These are phyloP conservation scores for Hypsopygia costalis DNA, from an alignment of 2,888 invertebrate species.

Conservation along the genomic window DNA sequence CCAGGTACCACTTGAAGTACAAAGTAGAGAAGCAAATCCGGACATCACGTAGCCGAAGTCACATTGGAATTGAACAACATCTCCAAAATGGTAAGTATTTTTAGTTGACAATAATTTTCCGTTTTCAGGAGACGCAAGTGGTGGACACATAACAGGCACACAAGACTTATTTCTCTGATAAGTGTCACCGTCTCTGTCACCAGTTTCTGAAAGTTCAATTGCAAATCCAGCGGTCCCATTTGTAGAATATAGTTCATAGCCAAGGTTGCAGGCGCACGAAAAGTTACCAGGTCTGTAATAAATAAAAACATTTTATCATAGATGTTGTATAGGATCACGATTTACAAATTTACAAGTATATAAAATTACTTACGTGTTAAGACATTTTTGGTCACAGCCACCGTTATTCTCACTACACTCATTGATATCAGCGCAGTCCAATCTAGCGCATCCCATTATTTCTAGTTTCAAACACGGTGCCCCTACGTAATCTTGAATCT, in stretches of 20 bases:
- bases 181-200: constrained; percentile 92
- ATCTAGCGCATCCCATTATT: constrained; percentile 94
- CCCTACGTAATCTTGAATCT: constrained; percentile 91
- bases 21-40: constrained; percentile 91
- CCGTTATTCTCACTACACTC: constrained; percentile 93
- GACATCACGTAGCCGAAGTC: constrained; percentile 96
- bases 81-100: constrained; percentile 92
- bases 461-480: constrained; percentile 95
- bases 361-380: constrained; percentile 82
- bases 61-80: constrained; percentile 94
- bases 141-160: constrained; percentile 94
- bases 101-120: constrained; percentile 91
- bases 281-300: constrained; percentile 88
- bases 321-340: background rate
- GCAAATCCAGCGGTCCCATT: constrained; percentile 95
- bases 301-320: constrained; percentile 4
- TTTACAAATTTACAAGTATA: background rate
- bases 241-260: constrained; percentile 91
- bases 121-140: constrained; percentile 88
- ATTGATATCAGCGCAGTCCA: constrained; percentile 94
- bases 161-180: constrained; percentile 96
- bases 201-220: constrained; percentile 91
- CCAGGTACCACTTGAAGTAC: constrained; percentile 95
- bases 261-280: constrained; percentile 93
- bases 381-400: constrained; percentile 95